phyloP scores from a whole-genome alignment of 2,888 invertebrate genomes.

The Xanthorhoe spadicearia region DNA sequence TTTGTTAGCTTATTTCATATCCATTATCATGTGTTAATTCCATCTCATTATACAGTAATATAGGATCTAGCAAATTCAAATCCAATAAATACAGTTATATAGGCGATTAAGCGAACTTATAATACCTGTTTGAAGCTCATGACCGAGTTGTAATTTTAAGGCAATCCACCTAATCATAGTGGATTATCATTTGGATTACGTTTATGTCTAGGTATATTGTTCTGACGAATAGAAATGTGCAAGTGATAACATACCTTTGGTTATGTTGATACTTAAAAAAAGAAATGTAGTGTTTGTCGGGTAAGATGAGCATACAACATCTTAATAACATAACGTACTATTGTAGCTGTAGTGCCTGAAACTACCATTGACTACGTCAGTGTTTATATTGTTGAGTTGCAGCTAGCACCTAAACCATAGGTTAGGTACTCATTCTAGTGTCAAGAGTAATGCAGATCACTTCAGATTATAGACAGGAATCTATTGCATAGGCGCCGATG shows the following conservation, averaged over 20 bases:
- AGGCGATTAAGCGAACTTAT: constrained; percentile 19
- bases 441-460: background rate
- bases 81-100: constrained; percentile 29
- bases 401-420: too few species aligned
- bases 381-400: too few species aligned
- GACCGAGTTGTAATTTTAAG: constrained; percentile 61
- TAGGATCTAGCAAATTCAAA: constrained; percentile 23
- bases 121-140: constrained; percentile 52
- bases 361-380: too few species aligned
- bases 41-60: constrained; percentile 6
- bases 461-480: background rate
- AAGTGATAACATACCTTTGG: background rate
- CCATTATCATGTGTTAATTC: background rate
- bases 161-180: constrained; percentile 50
- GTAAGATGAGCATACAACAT: too few species aligned
- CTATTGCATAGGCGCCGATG: background rate
- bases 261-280: background rate
- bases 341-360: too few species aligned
- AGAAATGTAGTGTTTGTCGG: too few species aligned
- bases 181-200: constrained; percentile 11
- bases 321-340: too few species aligned
- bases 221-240: background rate
- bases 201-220: constrained; percentile 21
- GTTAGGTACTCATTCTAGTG: too few species aligned
- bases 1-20: background rate